Conservation (phyloP, 2,113 vertebrate genomes). For the Vidua chalybeata region DNA sequence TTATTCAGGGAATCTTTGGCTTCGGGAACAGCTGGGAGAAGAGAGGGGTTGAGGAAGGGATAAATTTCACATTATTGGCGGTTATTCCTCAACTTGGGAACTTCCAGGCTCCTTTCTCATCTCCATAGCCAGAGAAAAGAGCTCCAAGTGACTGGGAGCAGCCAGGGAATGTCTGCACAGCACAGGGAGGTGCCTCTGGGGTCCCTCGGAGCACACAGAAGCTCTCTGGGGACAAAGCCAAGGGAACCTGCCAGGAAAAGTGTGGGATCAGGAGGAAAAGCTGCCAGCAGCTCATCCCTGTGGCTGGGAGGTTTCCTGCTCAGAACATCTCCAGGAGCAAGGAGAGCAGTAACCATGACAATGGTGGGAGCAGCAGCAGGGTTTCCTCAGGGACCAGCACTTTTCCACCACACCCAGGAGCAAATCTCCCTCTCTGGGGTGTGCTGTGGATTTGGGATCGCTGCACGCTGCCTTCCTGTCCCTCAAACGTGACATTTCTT, state of each 20-base stretch:
- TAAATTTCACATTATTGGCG: neutral
- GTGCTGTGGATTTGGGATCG: neutral
- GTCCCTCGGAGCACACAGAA: neutral
- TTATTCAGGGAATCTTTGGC: neutral
- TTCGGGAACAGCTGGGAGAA: neutral
- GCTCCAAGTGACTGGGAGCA: neutral
- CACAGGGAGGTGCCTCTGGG: accelerated
- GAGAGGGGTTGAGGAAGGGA: neutral
- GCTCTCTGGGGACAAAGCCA: neutral
- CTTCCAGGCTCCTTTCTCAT: neutral
- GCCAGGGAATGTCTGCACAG: neutral
- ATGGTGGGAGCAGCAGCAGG: neutral
- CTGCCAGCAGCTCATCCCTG: neutral
- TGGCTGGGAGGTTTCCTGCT: neutral
- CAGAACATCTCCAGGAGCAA: neutral
- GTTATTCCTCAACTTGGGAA: neutral
- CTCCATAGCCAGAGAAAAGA: neutral
- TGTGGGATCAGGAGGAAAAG: neutral
- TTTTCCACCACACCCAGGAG: neutral
- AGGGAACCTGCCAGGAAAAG: neutral
- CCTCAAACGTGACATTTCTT: neutral
- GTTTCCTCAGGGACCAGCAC: neutral
- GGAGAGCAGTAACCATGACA: conserved; percentile 15
- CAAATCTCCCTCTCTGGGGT: neutral
- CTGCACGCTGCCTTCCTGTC: neutral